Evolutionary conservation across 2,797 vertebrate species (phyloP).

Genomic region (Lagorchestes hirsutus): DNA sequence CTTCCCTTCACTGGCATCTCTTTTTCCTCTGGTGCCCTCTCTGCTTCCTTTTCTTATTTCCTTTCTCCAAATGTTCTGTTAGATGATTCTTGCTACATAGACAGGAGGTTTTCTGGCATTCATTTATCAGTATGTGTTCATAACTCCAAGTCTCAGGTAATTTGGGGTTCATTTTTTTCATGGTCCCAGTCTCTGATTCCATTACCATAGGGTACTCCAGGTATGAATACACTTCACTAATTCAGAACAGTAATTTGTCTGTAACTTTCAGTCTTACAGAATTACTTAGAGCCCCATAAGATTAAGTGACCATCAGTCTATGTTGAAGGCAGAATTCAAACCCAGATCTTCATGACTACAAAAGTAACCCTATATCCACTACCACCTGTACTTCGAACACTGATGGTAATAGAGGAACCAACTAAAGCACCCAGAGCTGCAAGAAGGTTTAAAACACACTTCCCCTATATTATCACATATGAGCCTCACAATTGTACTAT

Average conservation of each 20-base stretch:
- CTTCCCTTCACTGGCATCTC: not conserved
- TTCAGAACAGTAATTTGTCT: not conserved
- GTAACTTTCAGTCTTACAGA: not conserved
- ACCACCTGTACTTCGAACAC: not conserved
- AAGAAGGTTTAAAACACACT: not conserved
- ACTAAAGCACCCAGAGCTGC: not conserved
- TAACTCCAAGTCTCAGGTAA: not conserved
- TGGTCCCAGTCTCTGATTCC: not conserved
- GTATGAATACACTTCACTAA: not conserved
- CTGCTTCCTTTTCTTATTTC: not conserved
- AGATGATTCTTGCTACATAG: not conserved
- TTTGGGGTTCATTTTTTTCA: not conserved
- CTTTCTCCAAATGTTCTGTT: not conserved
- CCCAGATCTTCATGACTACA: not conserved
- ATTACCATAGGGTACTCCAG: not conserved
- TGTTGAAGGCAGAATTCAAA: not conserved
- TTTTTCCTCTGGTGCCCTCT: not conserved
- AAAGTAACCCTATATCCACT: not conserved
- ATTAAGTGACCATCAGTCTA: not conserved
- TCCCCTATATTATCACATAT: not conserved
- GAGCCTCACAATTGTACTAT: not conserved
- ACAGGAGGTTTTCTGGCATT: not conserved
- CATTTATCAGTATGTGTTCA: not conserved
- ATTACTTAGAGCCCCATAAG: not conserved
- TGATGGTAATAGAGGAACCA: not conserved